Percentiles rank a stretch among this genome's conserved stretches.
Evolutionary conservation across 2,888 invertebrate genomes (phyloP).

Genomic region (Tenodera sinensis): DNA sequence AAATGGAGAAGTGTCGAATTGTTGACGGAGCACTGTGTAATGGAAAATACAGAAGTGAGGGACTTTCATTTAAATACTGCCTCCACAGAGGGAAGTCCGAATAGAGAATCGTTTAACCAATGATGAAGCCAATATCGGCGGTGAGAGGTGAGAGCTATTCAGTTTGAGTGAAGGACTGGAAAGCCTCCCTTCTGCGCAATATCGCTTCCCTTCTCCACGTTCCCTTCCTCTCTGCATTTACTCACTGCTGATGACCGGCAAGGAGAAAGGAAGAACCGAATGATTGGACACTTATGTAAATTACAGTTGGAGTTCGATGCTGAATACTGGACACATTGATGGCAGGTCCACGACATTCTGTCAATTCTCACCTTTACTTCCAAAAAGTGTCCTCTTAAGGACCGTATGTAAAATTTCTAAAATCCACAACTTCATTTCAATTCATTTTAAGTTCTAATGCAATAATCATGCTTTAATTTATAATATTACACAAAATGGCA

Average conservation of each 20-base stretch:
- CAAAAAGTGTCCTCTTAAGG: not conserved
- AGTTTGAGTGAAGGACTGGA: not conserved
- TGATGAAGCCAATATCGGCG: constrained; percentile 15
- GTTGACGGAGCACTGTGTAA: not conserved
- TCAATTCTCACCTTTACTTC: not conserved
- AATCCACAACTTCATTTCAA: no score
- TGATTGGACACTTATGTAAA: not conserved
- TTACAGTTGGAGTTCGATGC: not conserved
- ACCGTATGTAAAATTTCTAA: no score
- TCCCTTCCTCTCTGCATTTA: not conserved
- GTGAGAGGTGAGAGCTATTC: not conserved
- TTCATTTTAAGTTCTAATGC: no score
- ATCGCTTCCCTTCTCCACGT: not conserved
- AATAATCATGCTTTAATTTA: no score
- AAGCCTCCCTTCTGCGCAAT: not conserved
- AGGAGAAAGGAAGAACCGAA: not conserved
- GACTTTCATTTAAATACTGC: not conserved
- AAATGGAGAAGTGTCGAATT: not conserved
- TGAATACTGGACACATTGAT: not conserved
- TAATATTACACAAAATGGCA: no score
- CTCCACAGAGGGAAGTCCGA: not conserved
- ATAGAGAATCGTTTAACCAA: not conserved
- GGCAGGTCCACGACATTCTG: not conserved
- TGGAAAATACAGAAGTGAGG: not conserved
- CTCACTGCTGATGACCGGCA: not conserved